Percentiles rank a stretch among this genome's conserved stretches.
Conservation (phyloP, 1,140 invertebrate species). For the Drosophila pectinifera region DNA sequence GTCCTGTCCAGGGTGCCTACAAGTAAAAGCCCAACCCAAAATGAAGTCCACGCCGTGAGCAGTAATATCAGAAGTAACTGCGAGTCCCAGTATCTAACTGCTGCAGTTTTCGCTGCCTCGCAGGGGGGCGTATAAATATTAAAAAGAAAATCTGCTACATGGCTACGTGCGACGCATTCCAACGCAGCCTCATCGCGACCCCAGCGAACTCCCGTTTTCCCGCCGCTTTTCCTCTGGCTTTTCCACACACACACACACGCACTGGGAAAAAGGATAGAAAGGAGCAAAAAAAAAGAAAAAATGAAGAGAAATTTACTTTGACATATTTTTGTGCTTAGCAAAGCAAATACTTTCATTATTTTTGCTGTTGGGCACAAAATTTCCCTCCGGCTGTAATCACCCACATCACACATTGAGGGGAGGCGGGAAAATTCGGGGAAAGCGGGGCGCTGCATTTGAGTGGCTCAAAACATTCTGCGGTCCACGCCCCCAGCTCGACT, state of each 20-base stretch:
- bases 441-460: conserved; percentile 34
- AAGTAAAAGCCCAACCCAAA: not conserved
- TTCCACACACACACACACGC: conserved; percentile 2
- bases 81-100: conserved; percentile 43
- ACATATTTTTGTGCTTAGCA: conserved; percentile 84
- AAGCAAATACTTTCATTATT: conserved; percentile 84
- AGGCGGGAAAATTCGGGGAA: conserved; percentile 22
- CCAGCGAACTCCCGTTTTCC: conserved; percentile 22
- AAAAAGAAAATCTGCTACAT: conserved; percentile 72
- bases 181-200: conserved; percentile 55
- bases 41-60: conserved; percentile 21
- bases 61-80: conserved; percentile 40
- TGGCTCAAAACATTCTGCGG: conserved; percentile 46
- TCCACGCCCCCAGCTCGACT: conserved; percentile 22
- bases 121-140: conserved; percentile 51
- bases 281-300: conserved; percentile 49
- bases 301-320: conserved; percentile 81
- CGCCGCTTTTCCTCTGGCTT: conserved; percentile 2
- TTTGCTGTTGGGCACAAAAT: conserved; percentile 81
- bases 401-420: conserved; percentile 29
- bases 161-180: conserved; percentile 74
- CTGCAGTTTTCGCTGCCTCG: conserved; percentile 29
- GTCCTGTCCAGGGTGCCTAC: conserved; percentile 4
- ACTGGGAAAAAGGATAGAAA: conserved; percentile 30
- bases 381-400: conserved; percentile 47